Conservation (phyloP, 53 echinoderm and acorn worm species). For the Echinarachnius parma region DNA sequence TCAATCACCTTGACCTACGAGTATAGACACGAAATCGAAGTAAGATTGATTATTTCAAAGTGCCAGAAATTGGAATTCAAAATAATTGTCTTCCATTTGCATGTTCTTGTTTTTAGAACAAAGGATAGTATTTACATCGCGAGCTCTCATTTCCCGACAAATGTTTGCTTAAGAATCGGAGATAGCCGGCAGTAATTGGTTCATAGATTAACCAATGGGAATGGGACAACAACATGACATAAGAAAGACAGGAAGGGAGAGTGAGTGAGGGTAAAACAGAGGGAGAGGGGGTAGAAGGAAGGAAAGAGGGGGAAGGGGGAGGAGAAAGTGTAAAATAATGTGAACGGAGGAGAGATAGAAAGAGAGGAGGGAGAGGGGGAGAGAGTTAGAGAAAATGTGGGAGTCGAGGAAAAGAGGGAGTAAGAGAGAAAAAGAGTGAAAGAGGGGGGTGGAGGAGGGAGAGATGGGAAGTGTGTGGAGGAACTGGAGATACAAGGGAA, state of each 20-base stretch:
- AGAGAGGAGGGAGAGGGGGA: not conserved
- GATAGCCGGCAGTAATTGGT: too few relatives aligned
- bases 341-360: not conserved
- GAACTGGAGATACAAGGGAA: not conserved
- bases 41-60: too few relatives aligned
- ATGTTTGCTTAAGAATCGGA: too few relatives aligned
- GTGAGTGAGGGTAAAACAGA: not conserved
- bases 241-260: not conserved
- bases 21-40: too few relatives aligned
- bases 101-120: too few relatives aligned
- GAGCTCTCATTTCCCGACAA: too few relatives aligned
- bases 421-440: not conserved
- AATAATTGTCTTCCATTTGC: too few relatives aligned
- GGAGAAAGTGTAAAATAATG: not conserved
- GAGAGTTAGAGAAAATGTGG: not conserved
- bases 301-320: not conserved
- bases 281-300: not conserved
- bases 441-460: not conserved
- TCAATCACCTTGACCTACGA: too few relatives aligned
- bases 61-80: too few relatives aligned
- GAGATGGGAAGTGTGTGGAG: not conserved
- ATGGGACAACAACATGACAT: too few relatives aligned
- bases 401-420: not conserved
- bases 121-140: too few relatives aligned
- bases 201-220: too few relatives aligned